Conservation (phyloP, 2,113 vertebrate species). For the Perca fluviatilis region DNA sequence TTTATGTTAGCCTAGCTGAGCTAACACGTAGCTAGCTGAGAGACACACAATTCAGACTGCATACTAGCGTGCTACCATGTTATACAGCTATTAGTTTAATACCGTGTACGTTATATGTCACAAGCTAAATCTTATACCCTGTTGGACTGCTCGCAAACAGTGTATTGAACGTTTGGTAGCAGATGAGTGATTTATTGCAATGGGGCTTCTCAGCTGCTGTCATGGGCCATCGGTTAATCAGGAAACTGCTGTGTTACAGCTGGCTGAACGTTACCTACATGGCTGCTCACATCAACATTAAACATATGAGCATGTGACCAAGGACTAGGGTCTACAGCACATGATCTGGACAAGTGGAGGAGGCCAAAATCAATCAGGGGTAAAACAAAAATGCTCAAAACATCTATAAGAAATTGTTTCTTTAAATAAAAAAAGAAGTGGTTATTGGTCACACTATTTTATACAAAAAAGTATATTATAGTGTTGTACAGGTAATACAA, state of each 20-base stretch:
- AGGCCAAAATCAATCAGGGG: conserved; percentile 58
- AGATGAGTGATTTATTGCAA: background rate
- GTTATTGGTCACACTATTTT: background rate
- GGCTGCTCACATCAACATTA: conserved; percentile 50
- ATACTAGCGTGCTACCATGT: background rate
- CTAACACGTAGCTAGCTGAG: conserved; percentile 2
- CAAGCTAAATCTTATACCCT: background rate
- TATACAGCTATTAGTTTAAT: background rate
- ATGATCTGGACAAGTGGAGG: conserved; percentile 72
- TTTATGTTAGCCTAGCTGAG: conserved; percentile 29
- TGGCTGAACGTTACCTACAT: conserved; percentile 50
- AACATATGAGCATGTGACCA: conserved; percentile 77
- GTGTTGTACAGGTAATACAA: background rate
- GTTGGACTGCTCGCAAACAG: background rate
- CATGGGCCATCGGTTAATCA: conserved; percentile 24
- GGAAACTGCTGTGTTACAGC: conserved; percentile 60
- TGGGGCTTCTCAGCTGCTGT: background rate
- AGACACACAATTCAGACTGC: no score
- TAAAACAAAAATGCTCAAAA: conserved; percentile 47
- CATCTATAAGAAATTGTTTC: background rate
- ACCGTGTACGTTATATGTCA: background rate
- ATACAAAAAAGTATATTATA: background rate
- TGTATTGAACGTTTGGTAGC: background rate
- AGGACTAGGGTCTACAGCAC: conserved; percentile 60
- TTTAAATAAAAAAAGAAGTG: background rate